phyloP scores from a whole-genome alignment of 2,888 invertebrate genomes.

The Magallana nippona region DNA sequence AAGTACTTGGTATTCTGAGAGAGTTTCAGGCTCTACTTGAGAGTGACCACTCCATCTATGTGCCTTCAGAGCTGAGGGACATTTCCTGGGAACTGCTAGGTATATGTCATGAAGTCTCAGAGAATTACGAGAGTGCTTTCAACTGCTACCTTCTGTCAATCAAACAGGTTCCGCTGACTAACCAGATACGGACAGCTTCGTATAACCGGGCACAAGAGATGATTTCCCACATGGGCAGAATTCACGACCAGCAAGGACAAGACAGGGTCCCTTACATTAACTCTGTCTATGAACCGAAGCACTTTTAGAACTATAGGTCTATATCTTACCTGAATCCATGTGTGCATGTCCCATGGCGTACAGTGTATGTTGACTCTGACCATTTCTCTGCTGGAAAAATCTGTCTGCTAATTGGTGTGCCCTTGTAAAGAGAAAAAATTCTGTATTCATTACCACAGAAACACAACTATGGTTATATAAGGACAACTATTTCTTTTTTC shows the following conservation, averaged over 20 bases:
- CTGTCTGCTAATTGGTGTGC: constrained; percentile 77
- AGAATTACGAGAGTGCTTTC: constrained; percentile 24
- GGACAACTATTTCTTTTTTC: too few species aligned
- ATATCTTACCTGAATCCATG: constrained; percentile 79
- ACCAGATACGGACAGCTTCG: background rate
- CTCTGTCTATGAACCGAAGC: too few species aligned
- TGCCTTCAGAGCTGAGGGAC: background rate
- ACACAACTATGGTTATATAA: background rate
- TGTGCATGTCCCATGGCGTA: constrained; percentile 82
- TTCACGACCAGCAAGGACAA: background rate
- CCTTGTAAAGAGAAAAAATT: constrained; percentile 58
- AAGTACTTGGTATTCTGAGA: background rate
- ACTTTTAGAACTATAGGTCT: too few species aligned
- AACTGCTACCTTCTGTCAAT: background rate
- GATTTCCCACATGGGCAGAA: background rate
- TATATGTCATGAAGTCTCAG: constrained; percentile 37
- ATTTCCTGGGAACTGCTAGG: constrained; percentile 39
- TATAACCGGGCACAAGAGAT: background rate
- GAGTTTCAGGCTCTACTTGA: constrained; percentile 34
- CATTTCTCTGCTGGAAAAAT: constrained; percentile 80
- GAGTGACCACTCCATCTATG: background rate
- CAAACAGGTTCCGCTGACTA: constrained; percentile 5
- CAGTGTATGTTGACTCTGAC: constrained; percentile 79
- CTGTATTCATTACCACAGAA: background rate
- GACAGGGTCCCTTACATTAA: background rate